phyloP scores from a whole-genome alignment of 2,113 vertebrate species.

The Misgurnus anguillicaudatus region DNA sequence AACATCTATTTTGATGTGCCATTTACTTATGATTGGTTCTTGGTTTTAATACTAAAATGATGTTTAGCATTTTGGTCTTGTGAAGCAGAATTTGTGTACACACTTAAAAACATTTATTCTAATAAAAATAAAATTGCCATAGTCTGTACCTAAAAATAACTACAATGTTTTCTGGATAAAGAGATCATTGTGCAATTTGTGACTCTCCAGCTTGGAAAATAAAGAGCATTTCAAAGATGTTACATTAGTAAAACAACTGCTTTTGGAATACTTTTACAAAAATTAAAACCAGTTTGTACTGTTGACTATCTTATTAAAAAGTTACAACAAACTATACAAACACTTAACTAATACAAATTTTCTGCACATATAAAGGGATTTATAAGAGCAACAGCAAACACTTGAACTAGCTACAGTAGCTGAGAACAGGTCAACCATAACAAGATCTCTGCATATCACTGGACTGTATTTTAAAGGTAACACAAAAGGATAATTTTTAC shows the following conservation, averaged over 20 bases:
- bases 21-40: not conserved
- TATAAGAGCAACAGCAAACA: not conserved
- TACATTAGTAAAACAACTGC: conserved; percentile 2
- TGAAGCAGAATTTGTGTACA: too few species aligned
- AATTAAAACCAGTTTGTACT: not conserved
- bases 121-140: not conserved
- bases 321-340: not conserved
- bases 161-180: not conserved
- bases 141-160: not conserved
- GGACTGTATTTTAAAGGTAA: not conserved
- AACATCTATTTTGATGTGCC: not conserved
- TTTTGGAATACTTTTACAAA: not conserved
- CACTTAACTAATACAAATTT: not conserved
- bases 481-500: not conserved
- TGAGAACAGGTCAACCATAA: not conserved
- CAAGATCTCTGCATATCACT: not conserved
- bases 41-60: not conserved
- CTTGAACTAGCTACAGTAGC: not conserved
- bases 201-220: not conserved
- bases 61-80: not conserved
- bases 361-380: not conserved
- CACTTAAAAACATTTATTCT: not conserved
- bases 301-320: not conserved
- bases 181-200: not conserved
- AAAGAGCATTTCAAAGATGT: conserved; percentile 1